Conservation (phyloP, 2,888 invertebrate genomes). For the Peribatodes rhomboidaria region DNA sequence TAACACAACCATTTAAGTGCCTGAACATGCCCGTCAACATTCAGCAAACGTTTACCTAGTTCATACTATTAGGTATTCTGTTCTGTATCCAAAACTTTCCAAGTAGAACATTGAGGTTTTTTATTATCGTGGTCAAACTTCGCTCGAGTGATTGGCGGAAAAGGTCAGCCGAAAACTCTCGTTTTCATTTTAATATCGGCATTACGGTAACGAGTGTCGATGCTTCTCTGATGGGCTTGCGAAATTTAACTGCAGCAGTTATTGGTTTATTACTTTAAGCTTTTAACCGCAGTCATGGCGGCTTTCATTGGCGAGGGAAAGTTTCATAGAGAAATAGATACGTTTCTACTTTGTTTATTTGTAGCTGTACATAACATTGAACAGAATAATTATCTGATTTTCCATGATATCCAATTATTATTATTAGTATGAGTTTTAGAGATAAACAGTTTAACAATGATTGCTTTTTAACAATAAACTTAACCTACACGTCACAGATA, state of each 20-base stretch:
- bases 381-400: neutral
- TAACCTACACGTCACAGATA: too few species aligned
- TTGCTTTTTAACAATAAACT: too few species aligned
- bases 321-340: slow-evolving; percentile 15
- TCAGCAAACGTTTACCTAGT: slow-evolving; percentile 11
- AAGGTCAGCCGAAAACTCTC: slow-evolving; percentile 57
- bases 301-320: slow-evolving; percentile 10
- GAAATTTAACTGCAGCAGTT: slow-evolving; percentile 38
- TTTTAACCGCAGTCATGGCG: slow-evolving; percentile 19
- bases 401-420: neutral
- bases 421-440: neutral
- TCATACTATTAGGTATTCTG: neutral
- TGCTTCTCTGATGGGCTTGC: slow-evolving; percentile 13
- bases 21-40: slow-evolving; percentile 9
- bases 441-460: too few species aligned
- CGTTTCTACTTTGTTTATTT: neutral
- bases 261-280: slow-evolving; percentile 28
- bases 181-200: slow-evolving; percentile 52
- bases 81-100: slow-evolving; percentile 14
- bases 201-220: slow-evolving; percentile 29
- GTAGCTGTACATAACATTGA: neutral
- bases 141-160: slow-evolving; percentile 60
- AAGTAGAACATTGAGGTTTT: slow-evolving; percentile 17
- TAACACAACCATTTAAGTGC: neutral
- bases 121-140: slow-evolving; percentile 48